Percentiles rank a stretch among this genome's conserved stretches.
phyloP scores from a whole-genome alignment of 2,888 invertebrate genomes.

The Portevinia maculata region DNA sequence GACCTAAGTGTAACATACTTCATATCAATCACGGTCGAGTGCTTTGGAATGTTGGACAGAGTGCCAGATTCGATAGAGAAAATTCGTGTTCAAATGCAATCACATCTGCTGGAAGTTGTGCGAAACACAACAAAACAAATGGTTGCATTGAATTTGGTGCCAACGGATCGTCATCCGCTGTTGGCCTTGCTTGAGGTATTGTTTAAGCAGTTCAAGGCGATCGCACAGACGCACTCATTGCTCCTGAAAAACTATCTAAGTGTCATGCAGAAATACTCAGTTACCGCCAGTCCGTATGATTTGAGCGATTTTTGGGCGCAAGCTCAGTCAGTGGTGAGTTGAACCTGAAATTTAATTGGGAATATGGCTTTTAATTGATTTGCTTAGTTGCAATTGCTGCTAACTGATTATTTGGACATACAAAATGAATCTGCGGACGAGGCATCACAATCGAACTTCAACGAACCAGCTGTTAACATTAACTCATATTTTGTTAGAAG shows the following conservation, averaged over 20 bases:
- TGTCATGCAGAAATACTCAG: conserved; percentile 85
- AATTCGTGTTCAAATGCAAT: conserved; percentile 92
- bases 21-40: conserved; percentile 92
- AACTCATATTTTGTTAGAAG: conserved; percentile 83
- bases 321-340: conserved; percentile 92
- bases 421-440: conserved; percentile 88
- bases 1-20: conserved; percentile 87
- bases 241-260: conserved; percentile 87
- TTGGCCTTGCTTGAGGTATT: conserved; percentile 88
- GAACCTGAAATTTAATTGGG: background rate
- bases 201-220: conserved; percentile 91
- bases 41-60: conserved; percentile 91
- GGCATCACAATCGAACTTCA: conserved; percentile 83
- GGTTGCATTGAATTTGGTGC: conserved; percentile 83
- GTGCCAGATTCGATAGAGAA: conserved; percentile 93
- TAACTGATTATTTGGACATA: conserved; percentile 94
- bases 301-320: conserved; percentile 94
- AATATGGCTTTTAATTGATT: conserved; percentile 41
- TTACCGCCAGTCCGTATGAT: conserved; percentile 84
- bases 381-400: conserved; percentile 89
- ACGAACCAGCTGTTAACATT: conserved; percentile 82
- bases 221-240: conserved; percentile 89
- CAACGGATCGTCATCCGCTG: conserved; percentile 82
- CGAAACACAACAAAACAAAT: conserved; percentile 91
- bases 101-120: conserved; percentile 91